phyloP scores from a whole-genome alignment of 2,888 invertebrate species.

The Hypsopygia costalis region DNA sequence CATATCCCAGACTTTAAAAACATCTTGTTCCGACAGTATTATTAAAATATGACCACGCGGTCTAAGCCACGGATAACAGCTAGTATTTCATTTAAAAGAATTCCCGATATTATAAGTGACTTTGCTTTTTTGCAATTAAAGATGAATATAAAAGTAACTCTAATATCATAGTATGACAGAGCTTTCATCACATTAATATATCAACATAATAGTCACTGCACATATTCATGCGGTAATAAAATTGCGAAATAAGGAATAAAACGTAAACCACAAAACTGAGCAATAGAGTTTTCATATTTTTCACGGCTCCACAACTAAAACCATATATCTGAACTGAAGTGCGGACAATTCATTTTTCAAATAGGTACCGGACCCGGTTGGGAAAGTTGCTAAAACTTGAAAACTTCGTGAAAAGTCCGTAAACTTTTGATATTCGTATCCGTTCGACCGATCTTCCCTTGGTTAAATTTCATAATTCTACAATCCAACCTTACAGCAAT shows the following conservation, averaged over 20 bases:
- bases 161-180: too few relatives aligned
- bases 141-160: too few relatives aligned
- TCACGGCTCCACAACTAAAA: constrained; percentile 50
- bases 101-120: too few relatives aligned
- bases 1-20: too few relatives aligned
- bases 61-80: too few relatives aligned
- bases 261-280: constrained; percentile 11
- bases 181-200: too few relatives aligned
- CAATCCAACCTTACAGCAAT: constrained; percentile 32
- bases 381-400: constrained; percentile 47
- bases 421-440: constrained; percentile 67
- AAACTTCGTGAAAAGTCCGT: constrained; percentile 49
- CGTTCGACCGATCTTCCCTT: constrained; percentile 44
- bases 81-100: too few relatives aligned
- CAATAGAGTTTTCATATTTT: constrained; percentile 52
- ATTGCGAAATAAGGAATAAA: constrained; percentile 8
- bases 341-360: constrained; percentile 79
- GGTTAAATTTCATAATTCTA: constrained; percentile 58
- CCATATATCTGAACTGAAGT: constrained; percentile 68
- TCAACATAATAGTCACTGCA: too few relatives aligned
- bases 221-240: too few relatives aligned
- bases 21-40: too few relatives aligned
- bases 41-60: too few relatives aligned
- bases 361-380: constrained; percentile 51
- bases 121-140: too few relatives aligned